Evolutionary conservation across 2,113 vertebrate species (phyloP).

Genomic region (Hoplias malabaricus): DNA sequence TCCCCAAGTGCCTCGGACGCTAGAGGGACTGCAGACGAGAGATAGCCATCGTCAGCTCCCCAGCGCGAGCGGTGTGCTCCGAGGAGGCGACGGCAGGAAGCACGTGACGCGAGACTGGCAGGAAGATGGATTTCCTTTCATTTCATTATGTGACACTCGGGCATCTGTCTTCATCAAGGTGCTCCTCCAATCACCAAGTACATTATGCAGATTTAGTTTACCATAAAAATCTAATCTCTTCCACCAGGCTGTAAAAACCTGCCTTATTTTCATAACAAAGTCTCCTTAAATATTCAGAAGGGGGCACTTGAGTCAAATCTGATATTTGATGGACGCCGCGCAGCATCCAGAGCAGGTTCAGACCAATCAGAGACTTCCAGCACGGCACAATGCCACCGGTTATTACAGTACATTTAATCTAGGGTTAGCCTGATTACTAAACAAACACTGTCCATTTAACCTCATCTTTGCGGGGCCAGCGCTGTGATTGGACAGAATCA

Average conservation of each 20-base stretch:
- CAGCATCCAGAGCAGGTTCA: too few relatives aligned
- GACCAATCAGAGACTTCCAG: too few relatives aligned
- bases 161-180: slow-evolving; percentile 35
- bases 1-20: background rate
- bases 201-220: slow-evolving; percentile 25
- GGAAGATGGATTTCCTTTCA: slow-evolving; percentile 41
- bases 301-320: too few relatives aligned
- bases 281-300: background rate
- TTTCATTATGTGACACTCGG: background rate
- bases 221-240: slow-evolving; percentile 27
- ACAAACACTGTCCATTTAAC: too few relatives aligned
- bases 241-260: background rate
- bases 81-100: background rate
- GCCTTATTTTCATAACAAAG: background rate
- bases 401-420: too few relatives aligned
- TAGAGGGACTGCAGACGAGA: background rate
- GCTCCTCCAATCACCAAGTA: background rate
- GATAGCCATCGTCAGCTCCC: background rate
- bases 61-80: background rate
- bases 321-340: too few relatives aligned
- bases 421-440: too few relatives aligned
- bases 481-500: too few relatives aligned
- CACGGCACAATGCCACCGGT: too few relatives aligned
- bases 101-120: background rate
- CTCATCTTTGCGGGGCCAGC: too few relatives aligned